Evolutionary conservation across 2,113 vertebrate genomes (phyloP), one percentile per base, ranked within the genome.

Genomic region (Odontophorus gujanensis): DNA sequence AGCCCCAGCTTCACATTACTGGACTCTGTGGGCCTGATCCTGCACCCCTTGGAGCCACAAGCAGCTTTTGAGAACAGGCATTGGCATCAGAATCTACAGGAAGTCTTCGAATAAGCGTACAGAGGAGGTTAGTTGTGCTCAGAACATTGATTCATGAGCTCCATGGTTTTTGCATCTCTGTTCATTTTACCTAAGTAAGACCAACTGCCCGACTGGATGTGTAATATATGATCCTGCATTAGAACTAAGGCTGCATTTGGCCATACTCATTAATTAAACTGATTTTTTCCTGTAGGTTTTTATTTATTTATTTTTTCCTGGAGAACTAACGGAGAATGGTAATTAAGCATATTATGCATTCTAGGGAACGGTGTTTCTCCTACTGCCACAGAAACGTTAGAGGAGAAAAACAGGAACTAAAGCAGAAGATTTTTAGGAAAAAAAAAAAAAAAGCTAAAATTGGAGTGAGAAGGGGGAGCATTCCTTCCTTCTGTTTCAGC

Each of bases 241-340:
- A 96, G 53, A 93, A 85, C 74, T 69, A 77, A 93, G 87, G 84
- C 91, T 91, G 94, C 84, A 47, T 87, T 95, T 95, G 94, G 92
- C 91, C 89, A 82, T 82, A 67, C 78, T 96, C 92, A 93, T 95
- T 96, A 96, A 96, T 96, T 96, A 95, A 91, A 96, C 92, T 93
- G 89, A 94, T 96, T 95, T 94, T 84, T 94, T 92, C 82, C 82
- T 87, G 62, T 94, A 92, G 76, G 40, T 40, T 40, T 40, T 43
- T 53, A 15, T 51, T 48, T 48, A 13, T 36, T 38, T 50, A 87
- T 66, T 87, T 94, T 90, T 76, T 92, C 77, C 86, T 94, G 20
- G 95, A 94, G 91, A 96, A 93, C 95, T 91, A 92, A 94, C 24
- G 0, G 17, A 80, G 95, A 95, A 96, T 96, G 50, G 92, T 96